These are phyloP conservation scores for Meloidogyne floridensis DNA, from an alignment of 1,140 invertebrate species.

Conservation along the genomic window DNA sequence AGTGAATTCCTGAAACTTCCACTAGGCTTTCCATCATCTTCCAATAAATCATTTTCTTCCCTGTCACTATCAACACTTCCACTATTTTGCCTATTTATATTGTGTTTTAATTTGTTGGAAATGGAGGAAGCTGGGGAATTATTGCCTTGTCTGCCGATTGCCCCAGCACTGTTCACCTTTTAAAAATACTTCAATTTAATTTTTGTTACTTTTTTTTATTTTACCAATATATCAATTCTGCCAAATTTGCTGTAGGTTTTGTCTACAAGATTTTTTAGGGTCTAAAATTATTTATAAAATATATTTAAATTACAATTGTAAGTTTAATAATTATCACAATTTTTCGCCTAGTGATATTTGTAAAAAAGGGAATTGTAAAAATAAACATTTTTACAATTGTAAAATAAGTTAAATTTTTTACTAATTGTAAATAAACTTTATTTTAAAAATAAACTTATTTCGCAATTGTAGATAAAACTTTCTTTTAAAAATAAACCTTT, in stretches of 20 bases:
- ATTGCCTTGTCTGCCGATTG: background rate
- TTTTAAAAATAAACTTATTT: no score
- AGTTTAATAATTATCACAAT: background rate
- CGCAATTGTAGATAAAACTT: no score
- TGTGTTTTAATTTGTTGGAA: background rate
- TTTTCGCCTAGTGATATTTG: no score
- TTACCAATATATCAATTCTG: conserved; percentile 32
- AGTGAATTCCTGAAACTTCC: background rate
- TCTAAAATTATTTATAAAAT: conserved; percentile 3
- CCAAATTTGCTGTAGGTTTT: conserved; percentile 32
- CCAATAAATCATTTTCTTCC: background rate
- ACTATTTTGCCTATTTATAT: background rate
- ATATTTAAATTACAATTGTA: background rate
- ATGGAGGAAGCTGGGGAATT: background rate
- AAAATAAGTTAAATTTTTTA: no score
- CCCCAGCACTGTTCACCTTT: conserved; percentile 37
- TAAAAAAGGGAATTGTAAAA: no score
- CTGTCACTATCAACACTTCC: background rate
- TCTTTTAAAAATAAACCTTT: no score
- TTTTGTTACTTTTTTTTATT: background rate
- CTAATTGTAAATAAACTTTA: no score
- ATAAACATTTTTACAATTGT: no score
- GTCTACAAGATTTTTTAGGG: conserved; percentile 35
- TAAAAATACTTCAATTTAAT: conserved; percentile 16
- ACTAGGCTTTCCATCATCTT: background rate